Evolutionary conservation across 2,113 vertebrate genomes (phyloP), one percentile per base, ranked within the genome.

Genomic region (Mesocricetus auratus): DNA sequence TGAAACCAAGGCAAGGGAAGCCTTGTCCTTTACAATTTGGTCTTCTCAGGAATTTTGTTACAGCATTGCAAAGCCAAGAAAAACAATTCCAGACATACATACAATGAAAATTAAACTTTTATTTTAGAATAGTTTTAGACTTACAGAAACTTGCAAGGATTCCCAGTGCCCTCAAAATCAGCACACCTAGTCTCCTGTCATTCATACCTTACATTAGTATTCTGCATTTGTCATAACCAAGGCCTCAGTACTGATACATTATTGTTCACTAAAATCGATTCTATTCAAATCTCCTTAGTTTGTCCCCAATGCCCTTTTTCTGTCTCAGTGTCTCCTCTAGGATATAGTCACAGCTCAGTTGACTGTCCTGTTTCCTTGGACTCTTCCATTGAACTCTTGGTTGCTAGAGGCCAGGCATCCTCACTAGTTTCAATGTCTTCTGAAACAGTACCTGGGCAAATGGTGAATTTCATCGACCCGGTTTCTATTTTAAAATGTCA

Each of bases 401-500:
- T 89, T 94, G 78, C 95, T 91, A 50, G 45, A 96, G 60, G 66
- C 71, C 64, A 83, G 36, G 31, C 69, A 47, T 58, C 64, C 64
- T 88, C 89, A 87, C 15, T 3, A 60, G 39, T 77, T 77, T 7
- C 53, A 71, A 66, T 13, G 36, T 42, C 93, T 95, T 94, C 96
- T 58, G 73, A 88, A 86, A 82, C 0, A 94, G 47, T 77, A 94
- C 66, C 58, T 88, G 50, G 36, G n/a, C 86, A 88, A 90, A 95
- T 50, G 79, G 66, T 60, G 16, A 87, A 82, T 24, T 22, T 68
- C 89, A 96, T 96, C 31, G 89, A 91, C 42, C 86, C 6, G 4
- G 39, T 50, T 94, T 94, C 91, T 96, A 91, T 95, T 96, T 96
- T 95, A 82, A 96, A 94, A 96, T 69, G 73, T 86, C 91, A 94